Evolutionary conservation across 2,888 invertebrate genomes (phyloP), one percentile per base, ranked within the genome.

Genomic region (Bimastos eiseni): DNA sequence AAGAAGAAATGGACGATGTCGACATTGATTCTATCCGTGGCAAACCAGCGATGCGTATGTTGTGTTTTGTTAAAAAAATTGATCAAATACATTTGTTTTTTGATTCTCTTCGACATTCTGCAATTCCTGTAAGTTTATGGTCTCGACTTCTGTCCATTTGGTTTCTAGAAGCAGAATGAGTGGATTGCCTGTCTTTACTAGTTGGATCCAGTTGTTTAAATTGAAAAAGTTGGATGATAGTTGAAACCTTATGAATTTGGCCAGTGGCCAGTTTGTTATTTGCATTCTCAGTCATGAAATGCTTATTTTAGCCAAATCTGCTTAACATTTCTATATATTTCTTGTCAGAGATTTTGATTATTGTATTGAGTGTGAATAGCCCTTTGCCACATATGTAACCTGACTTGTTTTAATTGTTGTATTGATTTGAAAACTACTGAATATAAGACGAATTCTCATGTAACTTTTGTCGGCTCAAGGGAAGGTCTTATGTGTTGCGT

Each of bases 1-100:
- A 86, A 6, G 86, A 86, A 0, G 86, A 86, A 19, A 0, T 21
- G 19, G 86, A 86, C 34, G 86, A 86, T 8, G 86, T 86, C 86
- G 17, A 86, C 86, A 86, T 86, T 30, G 86, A 86, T 86, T 30
- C 86, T 37, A 86, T 86, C n/a, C 86, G 86, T 17, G 86, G 86
- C 34, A 86, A 86, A 36, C 86, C 86, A 36, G 6, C 2, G 36
- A 86, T 86, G 36, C 86, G 86, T 86, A 86, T 15, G 86, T 86
- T 86, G 6, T 37, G 34, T 37, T 24, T 36, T 34, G 34, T 11
- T 34, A 21, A 11, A 37, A 24, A 21, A 37, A 36, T 86, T 86
- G 36, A 34, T 6, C 19, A 86, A 17, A 36, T 6, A 15, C 15
- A n/a, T 86, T 36, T 19, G 13, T 55, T 30, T 55, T 30, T 55